Conservation (phyloP, 2,797 vertebrate genomes). For the Apogon talboti region DNA sequence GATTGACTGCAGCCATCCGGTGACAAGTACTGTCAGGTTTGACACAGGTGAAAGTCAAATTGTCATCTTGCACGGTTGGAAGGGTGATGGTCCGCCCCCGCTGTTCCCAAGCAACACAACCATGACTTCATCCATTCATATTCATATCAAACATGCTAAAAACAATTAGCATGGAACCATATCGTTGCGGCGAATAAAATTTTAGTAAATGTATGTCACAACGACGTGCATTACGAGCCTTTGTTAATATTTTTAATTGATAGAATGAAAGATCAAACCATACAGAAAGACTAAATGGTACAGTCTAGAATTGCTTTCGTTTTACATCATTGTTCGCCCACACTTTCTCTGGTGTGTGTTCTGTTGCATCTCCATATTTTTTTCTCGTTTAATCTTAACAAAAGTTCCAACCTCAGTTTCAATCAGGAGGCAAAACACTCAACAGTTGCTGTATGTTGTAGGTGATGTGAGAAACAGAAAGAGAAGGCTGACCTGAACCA, state of each 20-base stretch:
- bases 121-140: not conserved
- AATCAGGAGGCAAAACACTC: slow-evolving; percentile 25
- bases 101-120: slow-evolving; percentile 25
- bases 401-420: slow-evolving; percentile 44
- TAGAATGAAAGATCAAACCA: no score
- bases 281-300: slow-evolving; percentile 14
- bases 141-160: not conserved
- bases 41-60: no score
- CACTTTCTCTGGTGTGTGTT: slow-evolving; percentile 35
- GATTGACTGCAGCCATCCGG: not conserved
- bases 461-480: slow-evolving; percentile 12
- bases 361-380: slow-evolving; percentile 3
- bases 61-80: no score
- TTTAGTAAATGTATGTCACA: not conserved
- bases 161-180: not conserved
- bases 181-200: not conserved
- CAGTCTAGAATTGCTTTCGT: slow-evolving; percentile 31
- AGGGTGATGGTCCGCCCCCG: slow-evolving; percentile 21
- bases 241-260: slow-evolving; percentile 26
- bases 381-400: slow-evolving; percentile 17
- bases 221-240: not conserved
- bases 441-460: not conserved
- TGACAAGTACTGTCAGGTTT: not conserved
- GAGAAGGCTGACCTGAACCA: not conserved
- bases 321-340: slow-evolving; percentile 39